Base-by-base conservation (phyloP, 2,113 vertebrate species). In the Centropus bengalensis region DNA sequence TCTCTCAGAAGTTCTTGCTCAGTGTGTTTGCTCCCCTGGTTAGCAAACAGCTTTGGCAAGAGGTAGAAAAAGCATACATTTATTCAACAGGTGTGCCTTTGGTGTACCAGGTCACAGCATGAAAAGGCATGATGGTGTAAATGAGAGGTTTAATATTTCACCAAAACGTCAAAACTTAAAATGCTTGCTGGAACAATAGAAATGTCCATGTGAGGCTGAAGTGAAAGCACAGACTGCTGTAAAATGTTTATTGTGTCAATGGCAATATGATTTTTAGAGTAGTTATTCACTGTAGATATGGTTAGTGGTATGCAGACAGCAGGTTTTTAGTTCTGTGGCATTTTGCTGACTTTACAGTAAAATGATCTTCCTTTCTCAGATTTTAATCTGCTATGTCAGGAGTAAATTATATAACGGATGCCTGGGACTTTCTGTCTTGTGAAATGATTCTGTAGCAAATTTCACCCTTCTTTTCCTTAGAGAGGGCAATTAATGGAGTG, bases 321-420 rank as follows among this genome's bases (percentile, higher is more conserved):
- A 94, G 88, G 28, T 85, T 96, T 94, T 97, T 73, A 95, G 94
- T 96, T 98, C 77, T 86, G 66, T 94, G 40, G 75, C 70, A 88
- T 97, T 98, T 96, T 98, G 98, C 98, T 98, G 98, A 98, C 97
- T 98, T 96, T 96, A 97, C 94, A 97, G 91, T 96, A 97, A 97
- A 96, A 97, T 89, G 83, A 89, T 95, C 94, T 98, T 97, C 78
- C 93, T 96, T 96, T 95, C 96, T 93, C 93, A 97, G 93, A 97
- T 97, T 97, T 97, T 97, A 98, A 98, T 98, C 95, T 97, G 97
- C 97, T 98, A 97, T 71, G 96, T 98, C 97, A 98, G 97, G 97
- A 97, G 93, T 96, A 98, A 98, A 98, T 97, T 94, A 93, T 59
- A 95, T 97, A 98, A 98, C 96, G 95, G 97, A 97, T 94, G 95